Evolutionary conservation across 2,113 vertebrate species (phyloP), one percentile per base, ranked within the genome.

Genomic region (Emydura subglobosa): DNA sequence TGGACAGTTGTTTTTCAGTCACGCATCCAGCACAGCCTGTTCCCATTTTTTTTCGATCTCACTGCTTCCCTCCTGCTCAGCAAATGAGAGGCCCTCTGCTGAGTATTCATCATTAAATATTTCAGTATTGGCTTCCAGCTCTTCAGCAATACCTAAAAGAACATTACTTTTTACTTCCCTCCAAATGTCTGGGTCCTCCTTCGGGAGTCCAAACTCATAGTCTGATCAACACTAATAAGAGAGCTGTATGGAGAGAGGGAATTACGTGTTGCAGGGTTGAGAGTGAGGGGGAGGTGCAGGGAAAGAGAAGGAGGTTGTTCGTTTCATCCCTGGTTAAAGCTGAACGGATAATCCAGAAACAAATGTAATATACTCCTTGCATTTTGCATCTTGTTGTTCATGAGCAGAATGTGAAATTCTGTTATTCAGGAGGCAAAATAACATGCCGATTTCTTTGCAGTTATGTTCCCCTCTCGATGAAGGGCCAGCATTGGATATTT

Each of bases 91-190:
- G 34, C 29, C 61, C 19, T 16, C 65, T 86, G 42, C 3, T 0
- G 19, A 87, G 31, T 76, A 78, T 72, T 85, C 80, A 81, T 57
- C 57, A 34, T 86, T 92, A 88, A 89, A 86, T 93, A 86, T 95
- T 86, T 89, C 85, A 89, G 81, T 74, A 65, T 80, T 87, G 86
- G 8, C 91, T 95, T 94, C 79, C 79, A 97, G 92, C 25, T 91
- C 53, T 85, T 22, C 76, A 90, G 83, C 25, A 91, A 92, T 90
- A 89, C 21, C 87, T 88, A 88, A 80, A 96, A 95, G 81, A 91
- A 34, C 55, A 82, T 78, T 84, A 61, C 55, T 88, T 95, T 91
- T 79, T 59, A 85, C 57, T 88, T 82, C 87, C 74, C 4, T 93
- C 79, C 91, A 65, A 78, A 81, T 13, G 19, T 92, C 79, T 91